These are phyloP conservation scores for Indicator maculatus DNA, from an alignment of 2,113 vertebrate species.

Conservation along the genomic window DNA sequence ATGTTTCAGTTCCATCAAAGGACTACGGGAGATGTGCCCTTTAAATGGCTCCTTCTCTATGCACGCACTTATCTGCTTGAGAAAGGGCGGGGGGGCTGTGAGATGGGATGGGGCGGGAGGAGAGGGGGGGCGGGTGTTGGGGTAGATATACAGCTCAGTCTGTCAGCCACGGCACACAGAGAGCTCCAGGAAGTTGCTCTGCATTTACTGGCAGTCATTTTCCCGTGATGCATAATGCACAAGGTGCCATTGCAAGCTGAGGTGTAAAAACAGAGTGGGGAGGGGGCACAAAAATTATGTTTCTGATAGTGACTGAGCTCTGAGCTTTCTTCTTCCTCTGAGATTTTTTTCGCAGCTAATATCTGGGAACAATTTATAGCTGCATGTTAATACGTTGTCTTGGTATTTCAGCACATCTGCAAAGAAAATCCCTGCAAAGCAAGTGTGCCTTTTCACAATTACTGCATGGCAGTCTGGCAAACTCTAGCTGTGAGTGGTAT, in stretches of 20 bases:
- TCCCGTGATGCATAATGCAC: constrained; percentile 34
- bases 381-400: constrained; percentile 21
- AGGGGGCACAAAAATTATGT: neutral
- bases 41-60: neutral
- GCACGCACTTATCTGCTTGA: neutral
- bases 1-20: neutral
- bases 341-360: constrained; percentile 30
- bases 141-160: neutral
- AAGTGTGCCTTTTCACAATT: constrained; percentile 41
- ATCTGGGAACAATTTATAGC: constrained; percentile 40
- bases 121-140: neutral
- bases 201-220: constrained; percentile 34
- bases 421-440: constrained; percentile 43
- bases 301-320: neutral
- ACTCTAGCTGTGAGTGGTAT: constrained; percentile 41
- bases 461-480: constrained; percentile 41
- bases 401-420: constrained; percentile 23
- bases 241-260: constrained; percentile 46
- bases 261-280: constrained; percentile 11
- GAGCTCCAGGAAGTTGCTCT: constrained; percentile 17
- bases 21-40: neutral
- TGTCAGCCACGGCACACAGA: neutral
- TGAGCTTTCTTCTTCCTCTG: neutral
- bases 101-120: too few relatives aligned
- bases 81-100: too few relatives aligned